These are phyloP conservation scores for Nymphicus hollandicus DNA, from an alignment of 2,113 vertebrate species.

Conservation along the genomic window DNA sequence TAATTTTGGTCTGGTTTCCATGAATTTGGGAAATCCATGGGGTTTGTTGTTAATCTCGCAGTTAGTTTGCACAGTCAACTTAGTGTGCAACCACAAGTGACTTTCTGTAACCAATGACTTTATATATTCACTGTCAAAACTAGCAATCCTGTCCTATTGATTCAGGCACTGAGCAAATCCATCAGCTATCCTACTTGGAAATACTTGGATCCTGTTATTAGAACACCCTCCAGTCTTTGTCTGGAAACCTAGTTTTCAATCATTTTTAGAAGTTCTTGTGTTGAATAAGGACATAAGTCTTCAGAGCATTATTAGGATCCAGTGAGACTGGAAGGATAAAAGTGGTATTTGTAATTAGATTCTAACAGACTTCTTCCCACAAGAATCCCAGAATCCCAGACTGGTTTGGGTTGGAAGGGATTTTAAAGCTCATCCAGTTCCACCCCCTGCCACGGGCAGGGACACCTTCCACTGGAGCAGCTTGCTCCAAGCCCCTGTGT, in stretches of 20 bases:
- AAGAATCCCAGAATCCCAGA: background rate
- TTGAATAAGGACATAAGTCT: background rate
- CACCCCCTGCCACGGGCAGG: background rate
- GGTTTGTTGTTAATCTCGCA: background rate
- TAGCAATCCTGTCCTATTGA: accelerated
- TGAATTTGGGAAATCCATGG: background rate
- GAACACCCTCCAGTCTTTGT: background rate
- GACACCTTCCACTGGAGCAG: background rate
- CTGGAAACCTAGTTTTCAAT: background rate
- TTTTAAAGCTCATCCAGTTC: background rate
- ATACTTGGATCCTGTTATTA: background rate
- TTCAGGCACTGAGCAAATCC: background rate
- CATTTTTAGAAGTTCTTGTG: background rate
- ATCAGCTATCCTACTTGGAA: background rate
- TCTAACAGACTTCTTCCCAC: accelerated
- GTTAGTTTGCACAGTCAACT: background rate
- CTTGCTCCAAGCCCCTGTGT: background rate
- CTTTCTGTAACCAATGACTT: background rate
- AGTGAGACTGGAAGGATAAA: background rate
- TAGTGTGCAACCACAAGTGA: background rate
- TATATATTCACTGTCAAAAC: accelerated
- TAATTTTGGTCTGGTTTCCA: background rate
- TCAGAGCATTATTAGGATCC: background rate
- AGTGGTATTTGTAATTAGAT: background rate
- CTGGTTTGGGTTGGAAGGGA: background rate